These are phyloP conservation scores for Azemiops feae DNA, from an alignment of 2,113 vertebrate species.

Conservation along the genomic window DNA sequence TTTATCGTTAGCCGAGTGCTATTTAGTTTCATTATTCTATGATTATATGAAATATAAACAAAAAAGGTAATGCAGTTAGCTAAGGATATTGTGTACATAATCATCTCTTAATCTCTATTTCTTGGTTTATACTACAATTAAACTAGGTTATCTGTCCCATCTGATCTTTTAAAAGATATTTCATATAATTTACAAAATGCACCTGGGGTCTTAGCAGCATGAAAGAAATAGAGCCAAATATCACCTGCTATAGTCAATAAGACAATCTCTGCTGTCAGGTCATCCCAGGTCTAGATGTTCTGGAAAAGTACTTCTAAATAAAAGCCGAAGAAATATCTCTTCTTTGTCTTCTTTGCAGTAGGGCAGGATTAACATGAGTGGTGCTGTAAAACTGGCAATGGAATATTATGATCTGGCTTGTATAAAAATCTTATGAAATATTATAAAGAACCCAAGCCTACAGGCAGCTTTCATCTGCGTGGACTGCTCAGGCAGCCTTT, in stretches of 20 bases:
- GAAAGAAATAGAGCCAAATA: not conserved
- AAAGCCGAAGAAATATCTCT: not conserved
- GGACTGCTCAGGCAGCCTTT: constrained; percentile 30
- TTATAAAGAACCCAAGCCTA: not conserved
- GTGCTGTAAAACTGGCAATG: not conserved
- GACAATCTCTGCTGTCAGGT: constrained; percentile 5
- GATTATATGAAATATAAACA: not conserved
- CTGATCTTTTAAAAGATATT: not conserved
- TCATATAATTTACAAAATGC: not conserved
- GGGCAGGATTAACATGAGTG: not conserved
- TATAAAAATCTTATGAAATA: constrained; percentile 14
- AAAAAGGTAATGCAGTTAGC: not conserved
- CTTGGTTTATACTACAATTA: not conserved
- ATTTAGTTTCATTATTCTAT: not conserved
- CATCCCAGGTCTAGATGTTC: not conserved
- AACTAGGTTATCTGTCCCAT: not conserved
- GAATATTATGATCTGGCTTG: constrained; percentile 23
- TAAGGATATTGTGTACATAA: not conserved
- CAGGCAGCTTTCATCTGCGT: constrained; percentile 26
- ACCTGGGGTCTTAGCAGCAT: not conserved
- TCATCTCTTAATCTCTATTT: not conserved
- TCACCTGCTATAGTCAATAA: not conserved
- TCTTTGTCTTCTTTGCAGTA: constrained; percentile 14
- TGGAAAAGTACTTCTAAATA: not conserved
- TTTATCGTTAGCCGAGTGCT: not conserved